Base-by-base conservation (phyloP, 2,888 invertebrate species). In the Buathra laborator region DNA sequence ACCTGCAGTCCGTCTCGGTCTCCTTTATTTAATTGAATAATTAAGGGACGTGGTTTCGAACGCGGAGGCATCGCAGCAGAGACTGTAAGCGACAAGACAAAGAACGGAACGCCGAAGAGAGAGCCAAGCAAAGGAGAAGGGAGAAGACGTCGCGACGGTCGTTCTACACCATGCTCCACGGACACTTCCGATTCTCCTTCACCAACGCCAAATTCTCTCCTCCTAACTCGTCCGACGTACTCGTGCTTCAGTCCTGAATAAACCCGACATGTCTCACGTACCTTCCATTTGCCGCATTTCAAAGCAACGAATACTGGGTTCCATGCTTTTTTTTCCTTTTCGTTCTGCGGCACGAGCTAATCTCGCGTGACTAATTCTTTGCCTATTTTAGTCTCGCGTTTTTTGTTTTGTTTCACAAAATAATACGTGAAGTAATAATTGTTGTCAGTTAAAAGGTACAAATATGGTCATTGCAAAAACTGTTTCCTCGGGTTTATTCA, bases 11-110 rank as follows among this genome's bases (percentile, higher is more conserved):
- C 74, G 74, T 75, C 32, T 12, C 76, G 46, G 71, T 82, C 68
- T 74, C 71, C 86, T 84, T 81, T 70, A 83, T 85, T 87, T 86
- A 85, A 88, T 86, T 86, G 83, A 86, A 86, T 88, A 87, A 86
- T 86, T 86, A 84, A 87, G 71, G 74, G 64, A 74, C 59, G 64
- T 79, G 59, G 71, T 44, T 46, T 32, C 43, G 75, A 56, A 62
- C 53, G 62, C 80, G 32, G 71, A 53, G 74, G 70, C 32, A 29
- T 66, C 24, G 53, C 43, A 24, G 51, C 76, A 71, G 53, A 76
- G 81, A 29, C 46, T 24, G 46, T 24, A 51, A 19, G 67, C 51
- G 46, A 53, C 62, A 53, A 66, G 81, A 81, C 74, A 66, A 78
- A 71, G 74, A 85, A 64, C 56, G 9, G 53, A 70, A 56, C 48